phyloP scores from a whole-genome alignment of 2,888 invertebrate genomes.

The Biston stratarius region DNA sequence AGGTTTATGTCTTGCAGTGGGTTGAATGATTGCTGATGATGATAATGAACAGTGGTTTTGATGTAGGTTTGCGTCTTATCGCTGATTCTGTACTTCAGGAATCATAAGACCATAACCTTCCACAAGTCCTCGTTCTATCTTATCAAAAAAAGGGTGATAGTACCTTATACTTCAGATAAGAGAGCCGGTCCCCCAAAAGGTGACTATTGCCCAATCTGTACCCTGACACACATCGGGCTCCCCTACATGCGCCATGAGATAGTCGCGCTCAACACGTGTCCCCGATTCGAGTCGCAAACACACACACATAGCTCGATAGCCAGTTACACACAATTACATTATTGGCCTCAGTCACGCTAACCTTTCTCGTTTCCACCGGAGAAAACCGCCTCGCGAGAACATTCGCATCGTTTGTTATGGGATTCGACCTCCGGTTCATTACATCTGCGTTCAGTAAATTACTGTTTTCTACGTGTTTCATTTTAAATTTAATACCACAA shows the following conservation, averaged over 20 bases:
- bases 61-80: too few species aligned
- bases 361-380: constrained; percentile 5
- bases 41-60: too few species aligned
- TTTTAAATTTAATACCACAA: too few species aligned
- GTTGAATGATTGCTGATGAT: too few species aligned
- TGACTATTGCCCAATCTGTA: neutral
- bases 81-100: too few species aligned
- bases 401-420: constrained; percentile 7
- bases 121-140: neutral
- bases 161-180: constrained; percentile 6
- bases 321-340: constrained; percentile 24
- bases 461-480: too few species aligned
- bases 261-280: constrained; percentile 38
- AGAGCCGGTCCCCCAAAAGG: constrained; percentile 2
- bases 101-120: constrained; percentile 33
- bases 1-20: too few species aligned
- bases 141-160: neutral
- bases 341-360: constrained; percentile 27
- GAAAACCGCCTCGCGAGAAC: constrained; percentile 2
- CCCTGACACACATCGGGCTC: constrained; percentile 24
- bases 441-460: too few species aligned
- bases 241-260: constrained; percentile 27
- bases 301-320: constrained; percentile 21
- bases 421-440: neutral
- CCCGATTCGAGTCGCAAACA: constrained; percentile 21